A percentile compares a stretch with the other conserved stretches of the same genome.
Conservation (phyloP, 2,888 invertebrate genomes). For the Philereme vetulata region DNA sequence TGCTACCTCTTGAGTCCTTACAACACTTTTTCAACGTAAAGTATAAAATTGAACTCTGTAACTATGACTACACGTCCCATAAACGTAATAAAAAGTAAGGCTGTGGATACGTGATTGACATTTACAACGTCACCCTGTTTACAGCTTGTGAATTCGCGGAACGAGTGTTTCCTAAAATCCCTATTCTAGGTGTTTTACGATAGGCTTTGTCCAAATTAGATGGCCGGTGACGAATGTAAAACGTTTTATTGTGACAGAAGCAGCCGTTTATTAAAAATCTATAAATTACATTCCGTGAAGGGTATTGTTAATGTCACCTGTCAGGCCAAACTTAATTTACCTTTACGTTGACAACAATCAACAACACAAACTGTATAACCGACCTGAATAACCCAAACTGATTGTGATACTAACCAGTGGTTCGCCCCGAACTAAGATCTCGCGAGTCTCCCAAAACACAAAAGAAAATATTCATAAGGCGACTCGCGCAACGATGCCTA, state of each 20-base stretch:
- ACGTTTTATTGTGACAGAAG: slow-evolving; percentile 37
- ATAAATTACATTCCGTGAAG: neutral
- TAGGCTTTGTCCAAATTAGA: slow-evolving; percentile 46
- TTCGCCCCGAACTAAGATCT: no score
- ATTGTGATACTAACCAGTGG: no score
- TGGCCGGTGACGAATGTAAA: slow-evolving; percentile 49
- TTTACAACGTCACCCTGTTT: slow-evolving; percentile 68
- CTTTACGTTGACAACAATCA: no score
- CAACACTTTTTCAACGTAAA: neutral
- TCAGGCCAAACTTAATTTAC: no score
- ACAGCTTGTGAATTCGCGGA: slow-evolving; percentile 73
- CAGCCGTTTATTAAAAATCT: slow-evolving; percentile 2
- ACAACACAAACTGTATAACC: no score
- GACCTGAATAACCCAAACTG: no score
- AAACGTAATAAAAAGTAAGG: slow-evolving; percentile 11
- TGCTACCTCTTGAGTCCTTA: slow-evolving; percentile 54
- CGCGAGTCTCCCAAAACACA: no score
- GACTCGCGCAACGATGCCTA: no score
- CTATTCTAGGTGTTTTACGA: slow-evolving; percentile 59
- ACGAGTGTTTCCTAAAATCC: slow-evolving; percentile 62
- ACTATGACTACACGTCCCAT: slow-evolving; percentile 10
- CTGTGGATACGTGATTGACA: slow-evolving; percentile 57
- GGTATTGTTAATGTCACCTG: no score
- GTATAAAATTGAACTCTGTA: slow-evolving; percentile 35
- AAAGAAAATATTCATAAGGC: no score